Evolutionary conservation across 2,797 vertebrate species (phyloP), one percentile per base, ranked within the genome.

Genomic region (Urophycis tenuis): DNA sequence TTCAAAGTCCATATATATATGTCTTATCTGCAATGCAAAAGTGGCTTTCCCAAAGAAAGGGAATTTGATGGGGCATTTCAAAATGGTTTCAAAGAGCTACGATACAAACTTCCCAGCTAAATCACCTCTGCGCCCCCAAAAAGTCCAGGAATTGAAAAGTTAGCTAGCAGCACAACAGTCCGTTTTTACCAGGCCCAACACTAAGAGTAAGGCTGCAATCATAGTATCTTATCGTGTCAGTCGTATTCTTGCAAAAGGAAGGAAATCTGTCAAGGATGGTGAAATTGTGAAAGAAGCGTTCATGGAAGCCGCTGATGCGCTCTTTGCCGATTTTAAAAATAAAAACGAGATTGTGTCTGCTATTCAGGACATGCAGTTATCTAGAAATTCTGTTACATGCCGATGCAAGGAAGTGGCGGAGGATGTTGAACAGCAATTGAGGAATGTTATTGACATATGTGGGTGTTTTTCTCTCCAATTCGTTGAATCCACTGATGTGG

Each of bases 301-400:
- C 49, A 1, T 73, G 0, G 76, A 72, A 29, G 80, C 79, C 41
- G 64, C 79, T 30, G 74, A 71, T 30, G 19, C 22, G 29, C 72
- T 77, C 14, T 77, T 80, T 80, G 17, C 1, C 39, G 45, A 53
- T 53, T 80, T 80, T 29, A 77, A 80, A 22, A 80, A 80, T n/a
- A n/a, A n/a, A n/a, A n/a, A n/a, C n/a, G n/a, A n/a, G n/a, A n/a
- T n/a, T n/a, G n/a, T n/a, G n/a, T n/a, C n/a, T n/a, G n/a, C n/a
- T n/a, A n/a, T n/a, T n/a, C n/a, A n/a, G n/a, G n/a, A n/a, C n/a
- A n/a, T n/a, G n/a, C n/a, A n/a, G n/a, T n/a, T n/a, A n/a, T n/a
- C n/a, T n/a, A n/a, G n/a, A n/a, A n/a, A n/a, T n/a, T n/a, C n/a
- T n/a, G n/a, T n/a, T n/a, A n/a, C n/a, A n/a, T n/a, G n/a, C n/a